Evolutionary conservation across 23 tunicate species (phyloP), one percentile per base, ranked within the genome.

Genomic region (Ciona savignyi): DNA sequence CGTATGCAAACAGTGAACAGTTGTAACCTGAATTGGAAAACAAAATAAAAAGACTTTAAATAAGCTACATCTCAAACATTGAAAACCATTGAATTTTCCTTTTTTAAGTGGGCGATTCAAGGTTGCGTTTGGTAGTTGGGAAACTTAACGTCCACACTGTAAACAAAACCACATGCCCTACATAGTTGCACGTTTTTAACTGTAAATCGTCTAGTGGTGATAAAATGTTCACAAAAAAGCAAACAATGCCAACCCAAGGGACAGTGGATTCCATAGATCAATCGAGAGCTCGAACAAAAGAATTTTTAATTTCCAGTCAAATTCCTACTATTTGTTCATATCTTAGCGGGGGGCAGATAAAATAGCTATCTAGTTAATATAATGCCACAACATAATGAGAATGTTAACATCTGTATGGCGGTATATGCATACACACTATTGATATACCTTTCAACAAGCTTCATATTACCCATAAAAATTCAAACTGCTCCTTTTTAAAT

Each of bases 1-100:
- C 99, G 73, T 94, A 94, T 1, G 99, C 99, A 83, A 94, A 94
- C 62, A 94, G 71, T 0, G 99, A 94, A 33, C 95, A 86, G 75
- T 94, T 94, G 80, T 94, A 94, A 25, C 99, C 97, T 91, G 72
- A 27, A 62, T 35, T 23, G 11, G 25, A 77, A 66, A 67, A 25
- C 6, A 51, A 48, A 26, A n/a, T n/a, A n/a, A n/a, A n/a, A n/a
- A n/a, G n/a, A n/a, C n/a, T n/a, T n/a, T n/a, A n/a, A n/a, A n/a
- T 9, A 27, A 23, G 20, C 61, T 49, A 20, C 20, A 61, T 61
- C 31, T 15, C n/a, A 66, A 2, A 15, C 2, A 2, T 66, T 23
- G 2, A 66, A 66, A 66, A 66, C 32, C 31, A 66, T 23, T 27
- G 27, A 27, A 23, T 29, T 2, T 27, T 2, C 21, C 32, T 66